Base-by-base conservation (phyloP, 1,140 invertebrate genomes). In the Maconellicoccus hirsutus region DNA sequence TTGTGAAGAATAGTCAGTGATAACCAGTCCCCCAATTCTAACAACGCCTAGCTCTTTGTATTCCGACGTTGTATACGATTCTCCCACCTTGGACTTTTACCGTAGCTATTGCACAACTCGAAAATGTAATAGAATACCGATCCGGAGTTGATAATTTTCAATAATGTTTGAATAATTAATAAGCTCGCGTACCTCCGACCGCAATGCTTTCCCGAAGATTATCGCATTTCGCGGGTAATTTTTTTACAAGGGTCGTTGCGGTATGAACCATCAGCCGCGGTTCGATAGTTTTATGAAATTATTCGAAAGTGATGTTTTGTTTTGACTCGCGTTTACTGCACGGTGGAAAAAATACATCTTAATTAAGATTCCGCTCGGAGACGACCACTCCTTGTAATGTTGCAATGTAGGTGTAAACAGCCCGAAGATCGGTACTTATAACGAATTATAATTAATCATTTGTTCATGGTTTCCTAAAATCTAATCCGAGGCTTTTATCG, bases 141-240 rank as follows among this genome's bases (percentile, higher is more conserved):
- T 52, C 6, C 42, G 2, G 12, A 52, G 29, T 33, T 33, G 42
- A 52, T 52, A 4, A 52, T 4, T 8, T 52, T 16, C 42, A 52
- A 52, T 52, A 52, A 52, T 52, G 42, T 52, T 52, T 52, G 42
- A 52, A 52, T 52, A 52, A 52, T 52, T 52, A 52, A 52, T 52
- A 3, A 19, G 42, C 2, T 19, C 10, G 6, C 10, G 6, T 14
- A 38, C 42, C 6, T 52, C 10, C 42, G 4, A 12, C 4, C 42
- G 4, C 42, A 19, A 16, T 52, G 42, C 16, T n/a, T n/a, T n/a
- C n/a, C n/a, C n/a, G n/a, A n/a, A n/a, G n/a, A n/a, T n/a, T n/a
- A n/a, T n/a, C n/a, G n/a, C n/a, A n/a, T n/a, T n/a, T n/a, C n/a
- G n/a, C n/a, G n/a, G n/a, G n/a, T n/a, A n/a, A n/a, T n/a, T n/a